Evolutionary conservation across 2,888 invertebrate genomes (phyloP), one percentile per base, ranked within the genome.

Genomic region (Calliopum simillimum): DNA sequence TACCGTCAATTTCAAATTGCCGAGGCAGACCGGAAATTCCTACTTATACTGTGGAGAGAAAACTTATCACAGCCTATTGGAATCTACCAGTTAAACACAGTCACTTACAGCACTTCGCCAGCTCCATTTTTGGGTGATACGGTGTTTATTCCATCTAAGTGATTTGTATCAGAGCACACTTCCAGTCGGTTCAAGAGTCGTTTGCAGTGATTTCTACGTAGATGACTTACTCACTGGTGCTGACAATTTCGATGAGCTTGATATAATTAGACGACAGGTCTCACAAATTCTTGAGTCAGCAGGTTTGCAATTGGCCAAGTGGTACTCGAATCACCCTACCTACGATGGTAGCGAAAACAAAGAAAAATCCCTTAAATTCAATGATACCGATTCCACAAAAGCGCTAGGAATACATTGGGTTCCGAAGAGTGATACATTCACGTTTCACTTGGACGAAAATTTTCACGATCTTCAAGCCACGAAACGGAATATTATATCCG

Each of bases 261-360:
- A 19, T 14, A n/a, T 21, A n/a, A 55, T 55, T 19, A 16, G 33
- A 19, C 47, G 11, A 12, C 55, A 70, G 43, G 49, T 59, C 4
- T 11, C 16, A 16, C 1, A 8, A 3, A 51, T 59, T 21, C 41
- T 65, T n/a, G 41, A 53, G 46, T 58, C 58, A 46, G 68, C 58
- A 44, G 58, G 65, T 3, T 67, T 72, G 43, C 53, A 53, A n/a
- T 49, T 73, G n/a, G 63, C 67, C 1, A 73, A 73, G 43, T 71
- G 68, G 70, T 70, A 16, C n/a, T 70, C 70, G n/a, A 70, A 62
- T 23, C 69, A 59, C 46, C 25, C 51, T 5, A 19, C 16, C 0
- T 69, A 63, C 16, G 25, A 46, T 12, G 71, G 13, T 8, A 41
- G 25, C 16, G 51, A 41, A 43, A 53, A 49, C 13, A 21, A 53